phyloP scores from a whole-genome alignment of 2,888 invertebrate genomes.

The Nephrotoma guestfalica region DNA sequence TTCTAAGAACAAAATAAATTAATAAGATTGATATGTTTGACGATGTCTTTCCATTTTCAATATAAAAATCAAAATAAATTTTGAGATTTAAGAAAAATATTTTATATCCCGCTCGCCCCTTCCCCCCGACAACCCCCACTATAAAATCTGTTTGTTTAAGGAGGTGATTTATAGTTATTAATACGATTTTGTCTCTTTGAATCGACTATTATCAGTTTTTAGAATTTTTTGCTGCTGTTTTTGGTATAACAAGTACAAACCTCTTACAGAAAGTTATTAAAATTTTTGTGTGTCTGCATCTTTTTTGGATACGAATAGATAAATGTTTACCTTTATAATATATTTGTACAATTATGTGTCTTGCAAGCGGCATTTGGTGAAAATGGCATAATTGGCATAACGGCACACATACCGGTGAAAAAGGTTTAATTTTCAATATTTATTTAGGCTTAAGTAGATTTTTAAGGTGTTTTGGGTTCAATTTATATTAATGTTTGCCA shows the following conservation, averaged over 20 bases:
- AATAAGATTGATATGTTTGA: neutral
- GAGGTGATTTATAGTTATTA: neutral
- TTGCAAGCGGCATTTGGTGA: too few species aligned
- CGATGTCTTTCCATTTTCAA: neutral
- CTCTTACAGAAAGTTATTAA: neutral
- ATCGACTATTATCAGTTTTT: neutral
- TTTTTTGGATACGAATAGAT: neutral
- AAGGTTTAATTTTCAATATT: too few species aligned
- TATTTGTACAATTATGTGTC: too few species aligned
- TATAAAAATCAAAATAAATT: neutral
- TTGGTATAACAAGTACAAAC: neutral
- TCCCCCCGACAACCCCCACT: too few species aligned
- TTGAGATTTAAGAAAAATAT: neutral
- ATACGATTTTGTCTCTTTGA: neutral
- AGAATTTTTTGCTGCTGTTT: too few species aligned
- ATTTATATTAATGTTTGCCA: too few species aligned
- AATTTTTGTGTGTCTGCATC: neutral
- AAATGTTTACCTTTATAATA: neutral
- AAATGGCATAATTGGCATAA: too few species aligned
- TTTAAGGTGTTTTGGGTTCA: too few species aligned
- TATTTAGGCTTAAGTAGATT: too few species aligned
- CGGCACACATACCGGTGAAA: too few species aligned
- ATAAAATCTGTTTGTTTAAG: neutral
- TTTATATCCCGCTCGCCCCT: neutral
- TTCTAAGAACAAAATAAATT: neutral